Base-by-base conservation (phyloP, 2,888 invertebrate genomes). In the Caenorhabditis angaria region DNA sequence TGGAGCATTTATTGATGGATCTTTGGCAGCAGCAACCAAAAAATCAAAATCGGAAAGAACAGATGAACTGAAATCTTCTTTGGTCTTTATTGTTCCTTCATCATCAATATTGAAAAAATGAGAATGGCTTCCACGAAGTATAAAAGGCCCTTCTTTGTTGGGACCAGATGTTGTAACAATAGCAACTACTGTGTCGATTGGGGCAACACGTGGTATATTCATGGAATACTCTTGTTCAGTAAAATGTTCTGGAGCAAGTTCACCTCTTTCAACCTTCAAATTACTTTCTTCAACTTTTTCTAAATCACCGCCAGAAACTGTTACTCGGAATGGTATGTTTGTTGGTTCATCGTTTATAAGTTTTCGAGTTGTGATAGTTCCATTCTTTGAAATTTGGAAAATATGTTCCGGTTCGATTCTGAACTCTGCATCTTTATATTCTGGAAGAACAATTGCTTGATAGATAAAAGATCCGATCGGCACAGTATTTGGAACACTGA, bases 381-480 rank as follows among this genome's bases (percentile, higher is more conserved):
- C 72, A 22, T 50, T 57, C 0, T 35, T 25, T 8, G 47, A 55
- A 4, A 72, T 61, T n/a, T 61, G 53, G 51, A 72, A 65, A 0
- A 65, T 25, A 22, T 72, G 64, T 20, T 61, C 61, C 27, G 72
- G 72, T 22, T 61, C 65, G 4, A 68, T 27, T 2, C 57, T 20
- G 28, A 35, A 72, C n/a, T 27, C 48, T 22, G 55, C 1, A 25
- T 61, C 41, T 6, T 18, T 32, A 4, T 48, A 58, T 5, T 1
- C 12, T 1, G 72, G 68, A n/a, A 68, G 50, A 18, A 67, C 65
- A 20, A 59, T 53, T 20, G 47, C 62, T 24, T 48, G 53, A 27
- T 72, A 72, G 29, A 72, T 18, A 18, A 61, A 68, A 0, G 68
- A 62, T 20, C 68, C 68, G 10, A 65, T 61, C 18, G 68, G 61